These are phyloP conservation scores for Rhopalosiphum padi DNA, from an alignment of 1,140 invertebrate species.

Conservation along the genomic window DNA sequence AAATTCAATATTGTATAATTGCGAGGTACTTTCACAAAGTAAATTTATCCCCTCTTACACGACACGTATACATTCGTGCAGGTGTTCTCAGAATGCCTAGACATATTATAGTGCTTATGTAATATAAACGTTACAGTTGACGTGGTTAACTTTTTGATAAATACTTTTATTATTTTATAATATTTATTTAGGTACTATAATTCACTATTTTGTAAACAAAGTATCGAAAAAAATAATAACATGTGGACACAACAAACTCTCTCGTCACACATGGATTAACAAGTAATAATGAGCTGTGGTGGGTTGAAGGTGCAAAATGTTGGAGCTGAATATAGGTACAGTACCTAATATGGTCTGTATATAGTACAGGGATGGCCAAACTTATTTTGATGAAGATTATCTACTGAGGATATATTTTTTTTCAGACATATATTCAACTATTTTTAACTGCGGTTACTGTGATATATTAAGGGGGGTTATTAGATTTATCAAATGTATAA, in stretches of 20 bases:
- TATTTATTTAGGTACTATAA: not conserved
- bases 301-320: not conserved
- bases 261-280: not conserved
- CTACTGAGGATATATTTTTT: too few relatives aligned
- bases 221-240: not conserved
- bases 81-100: not conserved
- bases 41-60: not conserved
- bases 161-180: not conserved
- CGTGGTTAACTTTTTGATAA: not conserved
- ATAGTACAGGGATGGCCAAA: too few relatives aligned
- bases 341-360: not conserved
- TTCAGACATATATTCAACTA: too few relatives aligned
- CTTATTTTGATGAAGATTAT: too few relatives aligned
- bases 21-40: constrained; percentile 27
- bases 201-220: not conserved
- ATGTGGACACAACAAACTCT: not conserved
- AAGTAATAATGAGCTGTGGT: constrained; percentile 1
- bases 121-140: not conserved
- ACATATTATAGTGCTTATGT: not conserved
- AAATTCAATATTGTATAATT: constrained; percentile 24
- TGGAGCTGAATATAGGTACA: not conserved
- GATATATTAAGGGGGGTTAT: too few relatives aligned
- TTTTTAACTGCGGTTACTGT: too few relatives aligned
- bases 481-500: too few relatives aligned
- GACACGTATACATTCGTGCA: not conserved